Evolutionary conservation across 1,140 invertebrate genomes (phyloP).

Genomic region (Papilio machaon): DNA sequence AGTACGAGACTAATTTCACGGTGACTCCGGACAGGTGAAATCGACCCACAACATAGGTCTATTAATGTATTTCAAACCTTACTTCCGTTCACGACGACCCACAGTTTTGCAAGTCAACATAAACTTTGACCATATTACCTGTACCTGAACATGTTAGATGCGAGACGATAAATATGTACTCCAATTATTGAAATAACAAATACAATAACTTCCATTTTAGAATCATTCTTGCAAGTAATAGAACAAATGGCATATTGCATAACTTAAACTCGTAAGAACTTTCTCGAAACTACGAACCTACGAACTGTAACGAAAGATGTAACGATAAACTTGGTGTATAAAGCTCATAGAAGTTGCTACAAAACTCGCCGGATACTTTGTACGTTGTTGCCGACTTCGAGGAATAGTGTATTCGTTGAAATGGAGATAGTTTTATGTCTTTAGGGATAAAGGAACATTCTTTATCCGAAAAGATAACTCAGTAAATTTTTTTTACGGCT

Average conservation of each 20-base stretch:
- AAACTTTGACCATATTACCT: background rate
- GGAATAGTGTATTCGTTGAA: slow-evolving; percentile 8
- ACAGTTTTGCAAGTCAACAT: background rate
- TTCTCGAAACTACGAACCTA: too few relatives aligned
- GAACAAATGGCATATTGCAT: background rate
- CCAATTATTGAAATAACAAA: too few relatives aligned
- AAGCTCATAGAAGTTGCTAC: slow-evolving; percentile 22
- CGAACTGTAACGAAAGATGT: too few relatives aligned
- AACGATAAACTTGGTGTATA: slow-evolving; percentile 8
- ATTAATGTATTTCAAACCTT: slow-evolving; percentile 6
- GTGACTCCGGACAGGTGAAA: slow-evolving; percentile 25
- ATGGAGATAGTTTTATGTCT: slow-evolving; percentile 28
- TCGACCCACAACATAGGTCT: background rate
- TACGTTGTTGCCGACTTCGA: background rate
- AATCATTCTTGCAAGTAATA: background rate
- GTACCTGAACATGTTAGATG: too few relatives aligned
- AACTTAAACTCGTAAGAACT: background rate
- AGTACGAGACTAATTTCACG: slow-evolving; percentile 27
- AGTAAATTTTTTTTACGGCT: background rate
- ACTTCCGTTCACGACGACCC: slow-evolving; percentile 18
- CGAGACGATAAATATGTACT: too few relatives aligned
- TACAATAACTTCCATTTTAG: background rate
- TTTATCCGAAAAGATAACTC: background rate
- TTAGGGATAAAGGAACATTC: slow-evolving; percentile 15
- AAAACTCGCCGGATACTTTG: slow-evolving; percentile 7